Evolutionary conservation across 2,797 vertebrate species (phyloP).

Genomic region (Labeo calbasu): DNA sequence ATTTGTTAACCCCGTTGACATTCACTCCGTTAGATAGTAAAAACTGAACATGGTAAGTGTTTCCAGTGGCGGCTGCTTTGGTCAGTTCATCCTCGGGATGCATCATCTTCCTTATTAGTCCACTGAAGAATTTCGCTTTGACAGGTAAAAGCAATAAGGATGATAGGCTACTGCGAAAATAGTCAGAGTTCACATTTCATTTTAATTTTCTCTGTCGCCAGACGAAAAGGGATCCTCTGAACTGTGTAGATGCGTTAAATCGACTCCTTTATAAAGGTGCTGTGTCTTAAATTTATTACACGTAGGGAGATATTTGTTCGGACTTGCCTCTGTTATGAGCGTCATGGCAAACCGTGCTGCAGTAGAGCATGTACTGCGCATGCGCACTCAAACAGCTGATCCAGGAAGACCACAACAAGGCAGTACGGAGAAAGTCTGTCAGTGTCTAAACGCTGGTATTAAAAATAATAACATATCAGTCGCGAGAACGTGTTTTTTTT

Average conservation of each 20-base stretch:
- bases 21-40: slow-evolving; percentile 69
- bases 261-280: not conserved
- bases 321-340: slow-evolving; percentile 71
- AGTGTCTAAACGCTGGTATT: not conserved
- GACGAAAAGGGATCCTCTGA: not conserved
- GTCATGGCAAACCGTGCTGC: slow-evolving; percentile 59
- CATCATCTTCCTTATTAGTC: slow-evolving; percentile 57
- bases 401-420: slow-evolving; percentile 20
- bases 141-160: slow-evolving; percentile 63
- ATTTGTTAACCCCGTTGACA: slow-evolving; percentile 72
- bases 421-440: not conserved
- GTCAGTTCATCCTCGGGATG: slow-evolving; percentile 69
- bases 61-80: slow-evolving; percentile 73
- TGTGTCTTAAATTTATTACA: not conserved
- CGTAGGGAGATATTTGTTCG: slow-evolving; percentile 64
- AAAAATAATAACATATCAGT: not conserved
- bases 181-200: not conserved
- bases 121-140: slow-evolving; percentile 31
- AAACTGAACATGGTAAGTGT: slow-evolving; percentile 53
- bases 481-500: not conserved
- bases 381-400: slow-evolving; percentile 55
- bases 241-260: not conserved
- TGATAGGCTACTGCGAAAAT: not conserved
- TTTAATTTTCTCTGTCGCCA: not conserved
- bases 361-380: slow-evolving; percentile 65